These are phyloP conservation scores for Ibidorhyncha struthersii DNA, from an alignment of 2,113 vertebrate species.

Conservation along the genomic window DNA sequence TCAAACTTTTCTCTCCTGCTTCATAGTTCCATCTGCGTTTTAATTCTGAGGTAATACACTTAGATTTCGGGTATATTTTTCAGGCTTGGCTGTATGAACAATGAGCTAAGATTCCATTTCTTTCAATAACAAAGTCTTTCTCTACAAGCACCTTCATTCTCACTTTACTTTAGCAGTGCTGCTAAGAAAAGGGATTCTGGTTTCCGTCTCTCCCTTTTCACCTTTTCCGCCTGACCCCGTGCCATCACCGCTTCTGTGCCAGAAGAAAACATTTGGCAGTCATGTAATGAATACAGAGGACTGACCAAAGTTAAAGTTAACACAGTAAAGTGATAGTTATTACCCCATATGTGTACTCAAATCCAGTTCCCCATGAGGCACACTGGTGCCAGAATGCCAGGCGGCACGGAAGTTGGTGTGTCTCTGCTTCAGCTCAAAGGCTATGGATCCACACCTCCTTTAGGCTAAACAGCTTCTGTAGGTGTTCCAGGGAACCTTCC, in stretches of 20 bases:
- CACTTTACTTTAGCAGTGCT: not conserved
- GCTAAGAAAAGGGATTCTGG: not conserved
- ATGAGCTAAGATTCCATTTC: not conserved
- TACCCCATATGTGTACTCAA: not conserved
- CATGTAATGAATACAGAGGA: not conserved
- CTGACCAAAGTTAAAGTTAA: not conserved
- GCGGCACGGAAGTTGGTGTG: not conserved
- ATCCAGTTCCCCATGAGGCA: not conserved
- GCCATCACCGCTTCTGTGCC: rapidly evolving
- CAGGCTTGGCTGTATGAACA: not conserved
- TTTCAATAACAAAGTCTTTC: not conserved
- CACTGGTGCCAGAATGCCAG: not conserved
- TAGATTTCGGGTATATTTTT: not conserved
- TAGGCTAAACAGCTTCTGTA: not conserved
- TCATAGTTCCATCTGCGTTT: not conserved
- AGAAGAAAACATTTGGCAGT: not conserved
- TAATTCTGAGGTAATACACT: not conserved
- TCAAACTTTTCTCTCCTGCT: not conserved
- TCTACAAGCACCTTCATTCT: not conserved
- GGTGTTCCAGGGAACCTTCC: not conserved
- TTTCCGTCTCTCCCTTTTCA: not conserved
- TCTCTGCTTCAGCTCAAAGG: not conserved
- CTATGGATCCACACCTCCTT: not conserved
- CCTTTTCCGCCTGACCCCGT: not conserved
- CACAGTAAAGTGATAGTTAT: not conserved